Conservation (phyloP, 2,797 vertebrate species). For the Leptodactylus fallax region DNA sequence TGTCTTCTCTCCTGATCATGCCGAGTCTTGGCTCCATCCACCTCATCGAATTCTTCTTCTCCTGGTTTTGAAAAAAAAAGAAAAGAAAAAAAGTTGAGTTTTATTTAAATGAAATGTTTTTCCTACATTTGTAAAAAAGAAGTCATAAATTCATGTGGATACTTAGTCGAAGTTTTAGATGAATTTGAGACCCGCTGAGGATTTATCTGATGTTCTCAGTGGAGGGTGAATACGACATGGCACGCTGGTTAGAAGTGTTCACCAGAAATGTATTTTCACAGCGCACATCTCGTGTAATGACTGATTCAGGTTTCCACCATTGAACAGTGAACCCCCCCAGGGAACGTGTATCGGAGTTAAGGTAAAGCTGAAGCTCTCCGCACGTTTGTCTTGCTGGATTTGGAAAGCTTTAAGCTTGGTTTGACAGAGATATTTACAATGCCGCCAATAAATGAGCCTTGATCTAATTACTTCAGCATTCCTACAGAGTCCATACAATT, state of each 20-base stretch:
- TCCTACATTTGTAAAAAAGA: background rate
- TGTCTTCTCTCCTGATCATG: background rate
- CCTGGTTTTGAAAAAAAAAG: background rate
- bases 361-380: background rate
- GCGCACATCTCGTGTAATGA: constrained; percentile 17
- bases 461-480: constrained; percentile 46
- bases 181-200: constrained; percentile 1
- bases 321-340: background rate
- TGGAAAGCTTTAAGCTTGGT: constrained; percentile 23
- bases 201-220: constrained; percentile 13
- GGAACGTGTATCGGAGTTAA: background rate
- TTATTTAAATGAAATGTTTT: background rate
- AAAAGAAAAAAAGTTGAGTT: background rate
- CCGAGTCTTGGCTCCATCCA: background rate
- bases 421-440: constrained; percentile 54
- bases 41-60: background rate
- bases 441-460: constrained; percentile 40
- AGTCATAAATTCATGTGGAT: background rate
- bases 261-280: constrained; percentile 12
- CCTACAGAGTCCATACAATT: constrained; percentile 39
- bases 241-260: background rate
- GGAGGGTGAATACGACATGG: background rate
- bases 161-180: constrained; percentile 10
- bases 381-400: background rate
- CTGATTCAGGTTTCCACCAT: constrained; percentile 18